Evolutionary conservation across 2,888 invertebrate genomes (phyloP).

Genomic region (Eupithecia inturbata): DNA sequence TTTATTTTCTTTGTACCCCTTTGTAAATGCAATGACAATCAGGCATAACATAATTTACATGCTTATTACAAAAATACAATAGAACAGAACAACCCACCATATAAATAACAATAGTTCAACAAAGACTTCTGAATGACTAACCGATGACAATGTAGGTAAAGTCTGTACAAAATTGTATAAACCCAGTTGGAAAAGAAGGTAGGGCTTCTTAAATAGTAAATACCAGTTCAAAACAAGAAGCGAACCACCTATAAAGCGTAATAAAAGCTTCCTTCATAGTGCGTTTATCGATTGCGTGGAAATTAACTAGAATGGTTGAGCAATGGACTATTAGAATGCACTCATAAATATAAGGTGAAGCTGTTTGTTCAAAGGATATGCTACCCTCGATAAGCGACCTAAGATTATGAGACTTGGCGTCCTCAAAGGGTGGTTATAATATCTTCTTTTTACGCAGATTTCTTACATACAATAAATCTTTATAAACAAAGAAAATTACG

Average conservation of each 20-base stretch:
- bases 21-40: neutral
- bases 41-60: neutral
- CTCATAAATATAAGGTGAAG: conserved; percentile 5
- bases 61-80: neutral
- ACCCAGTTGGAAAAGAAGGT: neutral
- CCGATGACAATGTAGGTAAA: neutral
- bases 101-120: neutral
- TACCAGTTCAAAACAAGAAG: conserved; percentile 2
- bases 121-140: neutral
- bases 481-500: too few species aligned
- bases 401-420: neutral
- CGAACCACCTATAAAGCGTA: neutral
- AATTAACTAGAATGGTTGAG: conserved; percentile 24
- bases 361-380: neutral
- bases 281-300: conserved; percentile 37
- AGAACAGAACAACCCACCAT: neutral
- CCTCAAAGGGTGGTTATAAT: neutral
- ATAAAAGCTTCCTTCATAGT: conserved; percentile 38
- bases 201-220: neutral
- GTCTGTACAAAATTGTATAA: neutral
- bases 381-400: neutral
- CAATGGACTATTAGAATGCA: conserved; percentile 8
- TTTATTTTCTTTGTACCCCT: neutral
- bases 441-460: neutral
- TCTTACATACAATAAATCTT: neutral